A percentile compares a stretch with the other conserved stretches of the same genome.
Conservation (phyloP, 2,113 vertebrate genomes). For the Lepus timidus region DNA sequence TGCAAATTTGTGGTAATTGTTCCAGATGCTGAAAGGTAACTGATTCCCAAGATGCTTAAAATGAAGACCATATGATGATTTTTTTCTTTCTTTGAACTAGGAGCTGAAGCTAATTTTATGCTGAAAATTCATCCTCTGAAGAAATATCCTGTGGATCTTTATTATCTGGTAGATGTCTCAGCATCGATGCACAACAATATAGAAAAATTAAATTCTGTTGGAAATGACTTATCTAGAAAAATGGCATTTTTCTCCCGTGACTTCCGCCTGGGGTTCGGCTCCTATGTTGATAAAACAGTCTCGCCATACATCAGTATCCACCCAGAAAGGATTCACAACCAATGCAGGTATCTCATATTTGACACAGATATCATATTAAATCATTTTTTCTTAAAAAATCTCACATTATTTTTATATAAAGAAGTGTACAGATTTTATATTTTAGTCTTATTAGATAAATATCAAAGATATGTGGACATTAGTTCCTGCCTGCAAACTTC, state of each 20-base stretch:
- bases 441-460: constrained; percentile 54
- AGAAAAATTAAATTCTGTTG: constrained; percentile 95
- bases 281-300: constrained; percentile 98
- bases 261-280: constrained; percentile 97
- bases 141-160: constrained; percentile 97
- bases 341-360: constrained; percentile 93
- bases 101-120: constrained; percentile 92
- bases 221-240: constrained; percentile 94
- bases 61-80: constrained; percentile 32
- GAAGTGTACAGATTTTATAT: constrained; percentile 11
- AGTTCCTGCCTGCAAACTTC: constrained; percentile 8
- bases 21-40: neutral
- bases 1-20: neutral
- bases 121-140: constrained; percentile 94
- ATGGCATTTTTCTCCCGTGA: constrained; percentile 95
- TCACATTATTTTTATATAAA: constrained; percentile 18
- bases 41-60: constrained; percentile 40
- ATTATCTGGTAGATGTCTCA: constrained; percentile 98
- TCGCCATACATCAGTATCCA: constrained; percentile 98
- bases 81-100: constrained; percentile 87
- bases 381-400: neutral
- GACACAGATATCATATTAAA: neutral
- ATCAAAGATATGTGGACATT: neutral
- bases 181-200: constrained; percentile 98
- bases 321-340: constrained; percentile 96